phyloP scores from a whole-genome alignment of 2,888 invertebrate species.

The Agrotis ipsilon region DNA sequence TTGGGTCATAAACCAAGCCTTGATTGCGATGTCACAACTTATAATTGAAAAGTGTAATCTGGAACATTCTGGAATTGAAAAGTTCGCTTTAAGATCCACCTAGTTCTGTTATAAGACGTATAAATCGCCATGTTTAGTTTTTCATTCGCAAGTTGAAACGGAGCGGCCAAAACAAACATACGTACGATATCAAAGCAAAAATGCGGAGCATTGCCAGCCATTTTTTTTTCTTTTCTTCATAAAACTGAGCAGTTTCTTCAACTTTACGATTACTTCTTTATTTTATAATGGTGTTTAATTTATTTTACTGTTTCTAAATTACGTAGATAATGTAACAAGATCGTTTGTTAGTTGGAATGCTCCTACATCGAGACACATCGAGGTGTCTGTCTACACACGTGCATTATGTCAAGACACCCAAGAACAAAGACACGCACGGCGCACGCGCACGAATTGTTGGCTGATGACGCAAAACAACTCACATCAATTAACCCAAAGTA shows the following conservation, averaged over 20 bases:
- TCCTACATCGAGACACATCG: conserved; percentile 32
- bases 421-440: conserved; percentile 61
- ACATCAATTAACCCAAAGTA: conserved; percentile 54
- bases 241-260: conserved; percentile 14
- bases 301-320: conserved; percentile 23
- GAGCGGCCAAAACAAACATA: conserved; percentile 45
- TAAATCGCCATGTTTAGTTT: conserved; percentile 48
- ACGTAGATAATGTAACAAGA: not conserved
- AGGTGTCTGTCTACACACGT: conserved; percentile 42
- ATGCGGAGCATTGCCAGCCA: conserved; percentile 20
- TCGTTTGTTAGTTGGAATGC: conserved; percentile 1
- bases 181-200: conserved; percentile 48
- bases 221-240: conserved; percentile 37
- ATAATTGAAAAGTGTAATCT: conserved; percentile 48
- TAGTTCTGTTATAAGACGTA: conserved; percentile 20
- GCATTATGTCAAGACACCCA: conserved; percentile 55
- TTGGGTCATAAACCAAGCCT: conserved; percentile 52
- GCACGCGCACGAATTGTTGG: conserved; percentile 48
- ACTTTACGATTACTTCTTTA: conserved; percentile 45
- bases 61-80: conserved; percentile 38
- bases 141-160: conserved; percentile 33
- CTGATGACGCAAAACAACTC: conserved; percentile 61
- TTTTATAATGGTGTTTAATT: conserved; percentile 9
- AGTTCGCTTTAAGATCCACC: conserved; percentile 8
- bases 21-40: conserved; percentile 59